Conservation (phyloP, 1,140 invertebrate species). For the Drosophila sp. region DNA sequence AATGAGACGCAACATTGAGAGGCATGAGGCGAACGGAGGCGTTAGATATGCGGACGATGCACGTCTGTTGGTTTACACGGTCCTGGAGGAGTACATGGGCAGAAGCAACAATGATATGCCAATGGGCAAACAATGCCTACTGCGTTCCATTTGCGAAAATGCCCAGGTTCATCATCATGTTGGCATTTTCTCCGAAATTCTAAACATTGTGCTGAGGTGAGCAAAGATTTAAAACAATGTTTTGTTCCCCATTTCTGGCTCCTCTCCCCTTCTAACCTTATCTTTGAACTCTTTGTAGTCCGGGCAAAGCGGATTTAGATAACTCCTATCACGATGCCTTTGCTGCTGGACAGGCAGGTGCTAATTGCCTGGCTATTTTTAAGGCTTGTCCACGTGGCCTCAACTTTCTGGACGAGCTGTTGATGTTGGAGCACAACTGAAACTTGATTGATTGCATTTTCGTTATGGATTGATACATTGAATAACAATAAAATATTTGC, state of each 20-base stretch:
- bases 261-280: background rate
- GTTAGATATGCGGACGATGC: slow-evolving; percentile 69
- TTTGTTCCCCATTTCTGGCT: background rate
- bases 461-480: slow-evolving; percentile 31
- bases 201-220: slow-evolving; percentile 78
- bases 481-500: slow-evolving; percentile 66
- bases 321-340: slow-evolving; percentile 66
- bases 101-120: slow-evolving; percentile 50
- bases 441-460: slow-evolving; percentile 61
- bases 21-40: slow-evolving; percentile 54
- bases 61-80: slow-evolving; percentile 68
- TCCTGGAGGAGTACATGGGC: slow-evolving; percentile 70
- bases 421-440: slow-evolving; percentile 45
- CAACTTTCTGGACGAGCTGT: slow-evolving; percentile 57
- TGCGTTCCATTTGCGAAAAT: slow-evolving; percentile 81
- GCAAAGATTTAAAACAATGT: slow-evolving; percentile 26
- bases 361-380: slow-evolving; percentile 68
- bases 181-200: slow-evolving; percentile 77
- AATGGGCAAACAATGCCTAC: slow-evolving; percentile 65
- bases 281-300: slow-evolving; percentile 53
- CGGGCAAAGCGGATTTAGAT: slow-evolving; percentile 73
- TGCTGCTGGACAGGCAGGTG: slow-evolving; percentile 66
- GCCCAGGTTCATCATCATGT: slow-evolving; percentile 77
- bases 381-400: slow-evolving; percentile 64
- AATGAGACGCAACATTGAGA: slow-evolving; percentile 59